A percentile compares a stretch with the other conserved stretches of the same genome.
phyloP scores from a whole-genome alignment of 2,113 vertebrate species.

The Antigone vipio region DNA sequence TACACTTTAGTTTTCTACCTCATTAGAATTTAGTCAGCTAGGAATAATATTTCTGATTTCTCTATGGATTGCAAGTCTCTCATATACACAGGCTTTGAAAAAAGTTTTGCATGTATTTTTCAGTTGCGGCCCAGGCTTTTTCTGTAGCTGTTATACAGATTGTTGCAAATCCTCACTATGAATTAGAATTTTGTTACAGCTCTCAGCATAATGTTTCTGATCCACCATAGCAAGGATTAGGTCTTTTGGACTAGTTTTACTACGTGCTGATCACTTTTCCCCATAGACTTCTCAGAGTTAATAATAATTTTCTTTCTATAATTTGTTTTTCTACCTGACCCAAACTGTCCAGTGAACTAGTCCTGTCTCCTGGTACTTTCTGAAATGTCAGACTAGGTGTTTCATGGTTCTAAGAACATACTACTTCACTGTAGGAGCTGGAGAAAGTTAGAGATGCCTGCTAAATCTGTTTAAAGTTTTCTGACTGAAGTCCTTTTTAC shows the following conservation, averaged over 20 bases:
- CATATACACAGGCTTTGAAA: neutral
- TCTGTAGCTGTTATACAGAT: neutral
- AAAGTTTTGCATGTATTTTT: neutral
- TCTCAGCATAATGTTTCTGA: neutral
- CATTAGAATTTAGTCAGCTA: neutral
- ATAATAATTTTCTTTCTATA: neutral
- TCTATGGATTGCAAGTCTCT: neutral
- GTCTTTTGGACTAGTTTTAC: neutral
- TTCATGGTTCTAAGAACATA: neutral
- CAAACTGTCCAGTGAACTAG: neutral
- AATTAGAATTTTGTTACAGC: neutral
- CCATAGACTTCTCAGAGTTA: neutral
- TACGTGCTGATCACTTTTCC: neutral
- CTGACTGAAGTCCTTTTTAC: neutral
- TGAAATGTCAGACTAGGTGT: neutral
- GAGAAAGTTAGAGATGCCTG: neutral
- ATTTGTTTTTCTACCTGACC: neutral
- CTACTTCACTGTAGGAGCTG: neutral
- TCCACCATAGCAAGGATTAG: neutral
- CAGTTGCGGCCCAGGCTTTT: neutral
- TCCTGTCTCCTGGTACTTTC: neutral
- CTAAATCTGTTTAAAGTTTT: neutral
- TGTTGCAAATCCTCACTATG: neutral
- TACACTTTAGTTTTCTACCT: neutral
- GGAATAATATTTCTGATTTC: neutral